phyloP scores from a whole-genome alignment of 1,140 invertebrate species.

The Neotoxoptera formosana region DNA sequence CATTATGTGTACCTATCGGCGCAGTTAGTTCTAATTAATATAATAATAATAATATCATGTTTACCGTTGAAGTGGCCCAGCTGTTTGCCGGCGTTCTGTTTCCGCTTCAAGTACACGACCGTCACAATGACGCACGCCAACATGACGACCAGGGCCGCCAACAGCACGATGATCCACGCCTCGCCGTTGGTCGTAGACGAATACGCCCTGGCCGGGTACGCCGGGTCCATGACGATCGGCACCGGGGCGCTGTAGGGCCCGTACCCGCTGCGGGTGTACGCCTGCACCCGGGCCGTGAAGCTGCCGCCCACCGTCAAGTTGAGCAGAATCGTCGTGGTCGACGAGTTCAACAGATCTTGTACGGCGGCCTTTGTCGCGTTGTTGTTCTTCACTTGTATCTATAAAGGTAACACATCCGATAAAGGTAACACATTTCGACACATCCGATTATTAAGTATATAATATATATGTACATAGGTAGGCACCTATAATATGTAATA shows the following conservation, averaged over 20 bases:
- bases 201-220: slow-evolving; percentile 58
- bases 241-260: slow-evolving; percentile 75
- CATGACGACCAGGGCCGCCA: slow-evolving; percentile 74
- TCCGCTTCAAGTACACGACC: slow-evolving; percentile 71
- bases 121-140: slow-evolving; percentile 70
- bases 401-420: slow-evolving; percentile 63
- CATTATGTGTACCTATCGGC: too few relatives aligned
- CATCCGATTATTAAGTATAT: background rate
- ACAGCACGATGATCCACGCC: slow-evolving; percentile 79
- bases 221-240: slow-evolving; percentile 70
- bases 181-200: slow-evolving; percentile 63
- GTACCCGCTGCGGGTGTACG: slow-evolving; percentile 73
- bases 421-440: slow-evolving; percentile 62
- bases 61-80: slow-evolving; percentile 61
- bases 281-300: slow-evolving; percentile 78
- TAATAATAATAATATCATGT: background rate
- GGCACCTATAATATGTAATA: background rate
- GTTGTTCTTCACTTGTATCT: slow-evolving; percentile 74
- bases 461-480: too few relatives aligned
- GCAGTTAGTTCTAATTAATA: too few relatives aligned
- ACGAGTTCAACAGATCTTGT: slow-evolving; percentile 77
- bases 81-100: slow-evolving; percentile 66
- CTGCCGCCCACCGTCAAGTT: slow-evolving; percentile 75
- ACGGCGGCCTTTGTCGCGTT: slow-evolving; percentile 72
- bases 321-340: slow-evolving; percentile 74